These are phyloP conservation scores for Bombus ignitus DNA, from an alignment of 1,140 invertebrate genomes.

Conservation along the genomic window DNA sequence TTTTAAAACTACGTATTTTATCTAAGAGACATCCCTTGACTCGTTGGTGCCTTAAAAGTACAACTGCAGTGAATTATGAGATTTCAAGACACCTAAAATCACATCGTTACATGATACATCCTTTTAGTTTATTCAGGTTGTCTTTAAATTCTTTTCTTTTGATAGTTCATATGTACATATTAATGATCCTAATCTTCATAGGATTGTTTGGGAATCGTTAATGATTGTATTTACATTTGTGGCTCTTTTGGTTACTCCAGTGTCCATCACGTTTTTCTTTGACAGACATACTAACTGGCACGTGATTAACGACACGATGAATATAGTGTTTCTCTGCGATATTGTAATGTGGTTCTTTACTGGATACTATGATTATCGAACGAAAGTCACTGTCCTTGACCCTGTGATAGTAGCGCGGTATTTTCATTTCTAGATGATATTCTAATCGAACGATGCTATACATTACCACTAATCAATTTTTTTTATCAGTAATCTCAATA, in stretches of 20 bases:
- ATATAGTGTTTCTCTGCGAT: constrained; percentile 66
- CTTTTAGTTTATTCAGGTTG: constrained; percentile 75
- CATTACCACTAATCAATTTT: background rate
- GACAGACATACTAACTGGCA: constrained; percentile 30
- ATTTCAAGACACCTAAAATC: constrained; percentile 73
- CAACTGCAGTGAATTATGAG: constrained; percentile 71
- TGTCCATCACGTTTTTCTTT: constrained; percentile 67
- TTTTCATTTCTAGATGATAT: background rate
- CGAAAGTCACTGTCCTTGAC: constrained; percentile 66
- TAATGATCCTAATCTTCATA: constrained; percentile 27
- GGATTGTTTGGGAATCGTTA: constrained; percentile 72
- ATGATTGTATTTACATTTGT: constrained; percentile 65
- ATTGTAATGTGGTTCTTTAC: constrained; percentile 73
- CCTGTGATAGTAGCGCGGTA: constrained; percentile 70
- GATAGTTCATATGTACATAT: background rate
- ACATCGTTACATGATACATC: constrained; percentile 76
- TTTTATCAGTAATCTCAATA: background rate
- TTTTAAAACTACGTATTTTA: constrained; percentile 53
- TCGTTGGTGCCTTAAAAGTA: constrained; percentile 73
- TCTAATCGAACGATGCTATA: background rate
- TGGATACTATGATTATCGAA: constrained; percentile 72
- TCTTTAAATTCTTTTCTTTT: background rate
- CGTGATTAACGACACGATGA: constrained; percentile 46
- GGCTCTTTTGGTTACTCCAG: constrained; percentile 59
- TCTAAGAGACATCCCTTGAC: constrained; percentile 65